Evolutionary conservation across 2,888 invertebrate species (phyloP).

Genomic region (Chalcis sispes): DNA sequence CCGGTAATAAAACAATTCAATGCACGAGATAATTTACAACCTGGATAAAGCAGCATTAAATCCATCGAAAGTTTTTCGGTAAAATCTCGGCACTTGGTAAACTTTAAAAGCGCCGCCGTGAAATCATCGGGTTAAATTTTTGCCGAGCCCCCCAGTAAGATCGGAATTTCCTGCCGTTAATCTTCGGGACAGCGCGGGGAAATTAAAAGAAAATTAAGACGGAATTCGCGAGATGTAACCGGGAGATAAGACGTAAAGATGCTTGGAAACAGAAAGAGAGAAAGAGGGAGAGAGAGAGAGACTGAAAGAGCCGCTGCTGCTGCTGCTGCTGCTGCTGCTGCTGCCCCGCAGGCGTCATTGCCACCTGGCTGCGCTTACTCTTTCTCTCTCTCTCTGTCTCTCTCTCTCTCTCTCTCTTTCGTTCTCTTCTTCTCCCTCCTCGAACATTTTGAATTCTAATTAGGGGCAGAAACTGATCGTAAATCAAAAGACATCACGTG

Average conservation of each 20-base stretch:
- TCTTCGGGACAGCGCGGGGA: constrained; percentile 4
- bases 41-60: no score
- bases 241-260: no score
- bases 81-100: no score
- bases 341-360: constrained; percentile 38
- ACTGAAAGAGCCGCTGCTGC: neutral
- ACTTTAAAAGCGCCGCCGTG: no score
- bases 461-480: constrained; percentile 55
- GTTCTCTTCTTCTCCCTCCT: no score
- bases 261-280: constrained; percentile 22
- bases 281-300: neutral
- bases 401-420: neutral
- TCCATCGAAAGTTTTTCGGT: no score
- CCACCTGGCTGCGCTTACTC: constrained; percentile 41
- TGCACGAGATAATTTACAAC: no score
- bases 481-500: constrained; percentile 51
- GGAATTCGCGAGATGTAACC: constrained; percentile 35
- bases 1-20: no score
- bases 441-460: constrained; percentile 61
- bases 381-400: neutral
- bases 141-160: no score
- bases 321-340: no score
- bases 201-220: constrained; percentile 46
- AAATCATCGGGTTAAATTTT: no score
- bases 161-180: constrained; percentile 32